Evolutionary conservation across 2,113 vertebrate genomes (phyloP), one percentile per base, ranked within the genome.

Genomic region (Canis aureus): DNA sequence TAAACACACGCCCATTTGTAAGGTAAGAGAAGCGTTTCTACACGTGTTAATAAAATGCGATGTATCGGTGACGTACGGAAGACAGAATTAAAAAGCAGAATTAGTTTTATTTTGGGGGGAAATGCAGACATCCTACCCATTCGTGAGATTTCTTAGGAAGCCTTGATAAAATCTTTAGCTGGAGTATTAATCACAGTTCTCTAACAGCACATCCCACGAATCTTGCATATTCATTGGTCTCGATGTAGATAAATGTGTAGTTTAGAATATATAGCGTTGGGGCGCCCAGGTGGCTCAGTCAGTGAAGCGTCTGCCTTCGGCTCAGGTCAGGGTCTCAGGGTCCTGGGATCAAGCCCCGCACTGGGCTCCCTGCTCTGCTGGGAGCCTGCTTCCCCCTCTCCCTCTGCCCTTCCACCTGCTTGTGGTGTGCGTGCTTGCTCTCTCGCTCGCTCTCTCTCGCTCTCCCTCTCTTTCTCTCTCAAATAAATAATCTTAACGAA

Each of bases 1-100:
- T 22, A 25, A 20, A 27, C 15, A 4, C 6, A 0, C 0, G 2
- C 23, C 6, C 0, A 55, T 35, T 57, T 8, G 0, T 32, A 12
- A 22, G 84, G 32, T 35, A 7, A 22, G 71, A 60, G 57, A 13
- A 12, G 12, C 43, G 49, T 32, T 64, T n/a, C 35, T 51, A 6
- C 55, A 0, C 35, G 51, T 51, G 53, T 69, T 29, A 5, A 20
- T 23, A 23, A 55, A 4, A 1, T 43, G 5, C 1, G 2, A 23
- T 27, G 0, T 8, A 0, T 25, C 35, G 11, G 16, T 32, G 29
- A 17, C 35, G 27, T 59, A 11, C 20, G 0, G 17, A 5, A 76
- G 22, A 10, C 2, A 12, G 59, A 62, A 62, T 20, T 29, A 3
- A 73, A 35, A 32, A 53, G 23, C 38, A 51, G 35, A 53, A 11